Conservation (phyloP, 2,113 vertebrate species). For the Gambusia affinis region DNA sequence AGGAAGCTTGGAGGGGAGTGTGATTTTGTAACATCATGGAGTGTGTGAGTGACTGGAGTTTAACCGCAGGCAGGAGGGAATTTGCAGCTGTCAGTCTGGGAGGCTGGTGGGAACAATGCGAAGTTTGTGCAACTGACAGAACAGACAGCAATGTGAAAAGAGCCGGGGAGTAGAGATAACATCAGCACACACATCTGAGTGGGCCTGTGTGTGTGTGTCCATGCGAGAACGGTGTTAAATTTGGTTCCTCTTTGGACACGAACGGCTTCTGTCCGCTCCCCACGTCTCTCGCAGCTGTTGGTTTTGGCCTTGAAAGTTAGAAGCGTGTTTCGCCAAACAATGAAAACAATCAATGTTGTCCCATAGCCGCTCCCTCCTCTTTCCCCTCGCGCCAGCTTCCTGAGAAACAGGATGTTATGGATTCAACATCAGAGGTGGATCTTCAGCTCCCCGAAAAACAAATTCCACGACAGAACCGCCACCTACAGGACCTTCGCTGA, state of each 20-base stretch:
- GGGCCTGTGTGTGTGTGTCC: constrained; percentile 2
- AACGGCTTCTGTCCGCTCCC: constrained; percentile 31
- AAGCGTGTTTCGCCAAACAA: constrained; percentile 63
- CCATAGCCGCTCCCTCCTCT: constrained; percentile 29
- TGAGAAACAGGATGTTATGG: constrained; percentile 80
- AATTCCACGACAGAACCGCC: constrained; percentile 22
- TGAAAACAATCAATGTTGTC: constrained; percentile 67
- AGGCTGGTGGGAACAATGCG: constrained; percentile 62
- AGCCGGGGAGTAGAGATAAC: constrained; percentile 3
- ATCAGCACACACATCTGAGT: constrained; percentile 18
- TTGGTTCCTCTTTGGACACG: constrained; percentile 6
- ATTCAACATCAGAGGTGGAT: constrained; percentile 56
- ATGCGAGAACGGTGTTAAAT: not conserved
- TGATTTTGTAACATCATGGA: constrained; percentile 8
- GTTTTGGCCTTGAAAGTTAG: constrained; percentile 62
- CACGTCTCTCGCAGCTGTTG: constrained; percentile 48
- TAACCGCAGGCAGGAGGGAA: constrained; percentile 49
- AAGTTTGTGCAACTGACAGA: constrained; percentile 65
- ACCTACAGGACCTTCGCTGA: not conserved
- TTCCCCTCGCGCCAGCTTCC: constrained; percentile 60
- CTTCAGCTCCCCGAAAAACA: constrained; percentile 10
- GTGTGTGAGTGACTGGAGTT: constrained; percentile 20
- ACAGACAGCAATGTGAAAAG: constrained; percentile 37
- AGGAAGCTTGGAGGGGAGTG: constrained; percentile 26
- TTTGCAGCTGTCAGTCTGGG: constrained; percentile 70